A percentile compares a stretch with the other conserved stretches of the same genome.
Conservation (phyloP, 2,797 vertebrate genomes). For the Lophotriccus pileatus region DNA sequence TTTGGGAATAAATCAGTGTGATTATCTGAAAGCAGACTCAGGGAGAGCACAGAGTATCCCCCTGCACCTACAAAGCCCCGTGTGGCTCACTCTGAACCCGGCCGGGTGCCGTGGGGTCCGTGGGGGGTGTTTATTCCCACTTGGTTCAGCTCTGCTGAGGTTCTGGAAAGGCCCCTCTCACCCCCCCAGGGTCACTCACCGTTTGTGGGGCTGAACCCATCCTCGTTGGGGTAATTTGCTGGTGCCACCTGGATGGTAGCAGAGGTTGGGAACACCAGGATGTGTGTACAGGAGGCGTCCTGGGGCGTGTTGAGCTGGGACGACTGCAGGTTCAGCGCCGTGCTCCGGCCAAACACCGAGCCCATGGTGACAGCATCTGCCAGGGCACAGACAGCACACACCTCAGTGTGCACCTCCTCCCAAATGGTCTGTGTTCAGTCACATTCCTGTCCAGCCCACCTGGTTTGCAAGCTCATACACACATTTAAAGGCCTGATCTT, state of each 20-base stretch:
- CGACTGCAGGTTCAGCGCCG: constrained; percentile 93
- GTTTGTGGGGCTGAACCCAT: constrained; percentile 85
- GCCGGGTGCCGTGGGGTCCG: accelerated
- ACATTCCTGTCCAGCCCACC: not conserved
- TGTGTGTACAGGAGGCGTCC: constrained; percentile 97
- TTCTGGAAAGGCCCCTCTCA: too few relatives aligned
- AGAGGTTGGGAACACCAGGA: constrained; percentile 96
- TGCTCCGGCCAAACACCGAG: constrained; percentile 96
- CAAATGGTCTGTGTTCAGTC: not conserved
- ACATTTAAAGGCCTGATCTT: not conserved
- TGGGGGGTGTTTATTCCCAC: accelerated
- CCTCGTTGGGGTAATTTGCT: constrained; percentile 92
- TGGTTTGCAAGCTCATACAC: not conserved
- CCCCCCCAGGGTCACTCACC: constrained; percentile 73
- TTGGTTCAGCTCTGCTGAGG: not conserved
- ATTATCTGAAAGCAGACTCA: not conserved
- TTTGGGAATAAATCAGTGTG: not conserved
- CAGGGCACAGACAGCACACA: not conserved
- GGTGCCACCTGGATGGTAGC: constrained; percentile 94
- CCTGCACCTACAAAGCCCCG: not conserved
- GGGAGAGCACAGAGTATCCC: too few relatives aligned
- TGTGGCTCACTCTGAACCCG: not conserved
- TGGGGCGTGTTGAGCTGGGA: constrained; percentile 98
- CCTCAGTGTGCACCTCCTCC: not conserved
- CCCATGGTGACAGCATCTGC: constrained; percentile 97